These are phyloP conservation scores for Eciton burchellii DNA, from an alignment of 1,140 invertebrate genomes.

Conservation along the genomic window DNA sequence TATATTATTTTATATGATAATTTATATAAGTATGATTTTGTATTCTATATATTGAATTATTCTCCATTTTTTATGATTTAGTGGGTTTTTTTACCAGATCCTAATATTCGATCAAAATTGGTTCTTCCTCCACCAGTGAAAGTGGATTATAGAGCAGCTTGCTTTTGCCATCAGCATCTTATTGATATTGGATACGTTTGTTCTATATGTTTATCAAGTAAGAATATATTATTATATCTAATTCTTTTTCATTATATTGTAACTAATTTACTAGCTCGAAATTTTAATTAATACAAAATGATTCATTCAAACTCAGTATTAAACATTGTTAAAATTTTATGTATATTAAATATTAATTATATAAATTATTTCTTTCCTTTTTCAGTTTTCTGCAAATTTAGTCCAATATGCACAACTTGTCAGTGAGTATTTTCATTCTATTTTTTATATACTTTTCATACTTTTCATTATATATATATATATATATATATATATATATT, in stretches of 20 bases:
- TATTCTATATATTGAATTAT: neutral
- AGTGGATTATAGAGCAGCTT: slow-evolving; percentile 98
- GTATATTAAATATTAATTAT: slow-evolving; percentile 18
- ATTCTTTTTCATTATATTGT: neutral
- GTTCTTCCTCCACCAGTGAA: slow-evolving; percentile 95
- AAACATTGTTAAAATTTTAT: neutral
- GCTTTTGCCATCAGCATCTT: slow-evolving; percentile 98
- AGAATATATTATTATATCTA: slow-evolving; percentile 77
- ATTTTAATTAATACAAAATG: neutral
- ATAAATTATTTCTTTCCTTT: slow-evolving; percentile 78
- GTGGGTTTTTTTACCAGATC: slow-evolving; percentile 97
- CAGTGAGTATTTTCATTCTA: slow-evolving; percentile 91
- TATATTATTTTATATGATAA: slow-evolving; percentile 80
- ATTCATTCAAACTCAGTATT: neutral
- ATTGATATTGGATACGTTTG: slow-evolving; percentile 99
- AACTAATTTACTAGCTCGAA: neutral
- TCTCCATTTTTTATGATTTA: slow-evolving; percentile 82
- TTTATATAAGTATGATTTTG: neutral
- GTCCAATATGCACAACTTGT: slow-evolving; percentile 98
- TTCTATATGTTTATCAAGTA: slow-evolving; percentile 98
- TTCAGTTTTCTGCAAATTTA: slow-evolving; percentile 98
- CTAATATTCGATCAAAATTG: slow-evolving; percentile 91
- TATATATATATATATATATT: neutral
- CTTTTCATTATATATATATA: no score
- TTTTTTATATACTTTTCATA: neutral